Conservation (phyloP, 1,140 invertebrate species). For the Parasteatoda tepidariorum region DNA sequence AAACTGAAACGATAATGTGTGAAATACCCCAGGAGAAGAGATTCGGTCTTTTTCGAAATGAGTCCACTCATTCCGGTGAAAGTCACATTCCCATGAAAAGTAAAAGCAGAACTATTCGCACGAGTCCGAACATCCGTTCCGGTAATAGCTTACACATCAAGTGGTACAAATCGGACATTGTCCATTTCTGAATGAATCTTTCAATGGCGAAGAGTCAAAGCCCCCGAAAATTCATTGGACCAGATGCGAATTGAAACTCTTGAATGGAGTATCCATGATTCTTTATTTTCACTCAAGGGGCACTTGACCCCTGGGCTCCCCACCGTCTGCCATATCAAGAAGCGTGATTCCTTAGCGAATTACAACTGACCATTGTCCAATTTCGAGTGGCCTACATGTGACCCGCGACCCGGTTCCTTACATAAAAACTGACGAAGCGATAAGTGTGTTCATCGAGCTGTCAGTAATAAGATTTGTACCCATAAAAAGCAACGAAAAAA, state of each 20-base stretch:
- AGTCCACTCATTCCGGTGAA: no score
- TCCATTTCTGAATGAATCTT: not conserved
- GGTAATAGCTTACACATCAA: not conserved
- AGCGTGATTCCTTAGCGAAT: conserved; percentile 11
- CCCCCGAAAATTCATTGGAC: conserved; percentile 18
- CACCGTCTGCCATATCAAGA: not conserved
- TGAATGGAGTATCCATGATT: not conserved
- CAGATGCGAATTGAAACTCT: conserved; percentile 18
- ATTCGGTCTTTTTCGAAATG: no score
- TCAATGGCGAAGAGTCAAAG: conserved; percentile 18
- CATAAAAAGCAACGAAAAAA: not conserved
- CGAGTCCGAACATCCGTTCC: not conserved
- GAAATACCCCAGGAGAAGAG: no score
- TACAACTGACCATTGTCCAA: conserved; percentile 31
- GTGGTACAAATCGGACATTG: not conserved
- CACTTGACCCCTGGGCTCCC: not conserved
- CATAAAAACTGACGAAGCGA: not conserved
- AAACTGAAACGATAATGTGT: no score
- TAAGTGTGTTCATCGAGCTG: conserved; percentile 28
- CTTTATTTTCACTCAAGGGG: not conserved
- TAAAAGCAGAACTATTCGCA: no score
- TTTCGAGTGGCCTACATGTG: conserved; percentile 22
- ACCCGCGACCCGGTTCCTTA: not conserved
- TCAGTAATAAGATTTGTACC: not conserved
- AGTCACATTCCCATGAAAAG: no score